Evolutionary conservation across 2,888 invertebrate genomes (phyloP).

Genomic region (Parochlus steinenii): DNA sequence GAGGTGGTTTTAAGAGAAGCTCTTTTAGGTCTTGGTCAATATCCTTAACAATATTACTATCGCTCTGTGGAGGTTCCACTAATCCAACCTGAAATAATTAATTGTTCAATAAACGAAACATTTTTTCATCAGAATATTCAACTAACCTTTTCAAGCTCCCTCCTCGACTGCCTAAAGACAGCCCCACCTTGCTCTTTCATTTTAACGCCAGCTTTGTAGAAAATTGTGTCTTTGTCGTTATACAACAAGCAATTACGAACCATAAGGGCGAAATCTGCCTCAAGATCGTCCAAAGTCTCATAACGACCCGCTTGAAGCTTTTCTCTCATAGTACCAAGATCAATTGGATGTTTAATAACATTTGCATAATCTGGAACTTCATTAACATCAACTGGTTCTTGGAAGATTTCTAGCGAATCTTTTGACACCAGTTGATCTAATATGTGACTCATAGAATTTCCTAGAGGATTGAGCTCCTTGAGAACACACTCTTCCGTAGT

Average conservation of each 20-base stretch:
- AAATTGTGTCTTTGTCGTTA: slow-evolving; percentile 89
- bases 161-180: slow-evolving; percentile 61
- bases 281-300: slow-evolving; percentile 56
- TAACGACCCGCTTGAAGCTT: slow-evolving; percentile 56
- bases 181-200: slow-evolving; percentile 78
- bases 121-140: neutral
- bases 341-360: slow-evolving; percentile 75
- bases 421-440: slow-evolving; percentile 58
- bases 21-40: slow-evolving; percentile 37
- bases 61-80: slow-evolving; percentile 24
- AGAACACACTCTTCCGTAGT: slow-evolving; percentile 65
- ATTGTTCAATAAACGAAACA: neutral
- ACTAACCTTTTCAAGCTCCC: slow-evolving; percentile 43
- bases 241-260: slow-evolving; percentile 89
- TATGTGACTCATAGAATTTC: slow-evolving; percentile 58
- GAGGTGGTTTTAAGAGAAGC: slow-evolving; percentile 23
- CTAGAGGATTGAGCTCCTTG: slow-evolving; percentile 66
- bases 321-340: slow-evolving; percentile 70
- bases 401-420: slow-evolving; percentile 78
- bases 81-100: slow-evolving; percentile 23
- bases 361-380: slow-evolving; percentile 84
- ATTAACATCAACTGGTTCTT: slow-evolving; percentile 76
- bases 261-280: slow-evolving; percentile 88
- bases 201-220: slow-evolving; percentile 75
- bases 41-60: slow-evolving; percentile 36